phyloP scores from a whole-genome alignment of 2,113 vertebrate species.

The Mirza zaza region DNA sequence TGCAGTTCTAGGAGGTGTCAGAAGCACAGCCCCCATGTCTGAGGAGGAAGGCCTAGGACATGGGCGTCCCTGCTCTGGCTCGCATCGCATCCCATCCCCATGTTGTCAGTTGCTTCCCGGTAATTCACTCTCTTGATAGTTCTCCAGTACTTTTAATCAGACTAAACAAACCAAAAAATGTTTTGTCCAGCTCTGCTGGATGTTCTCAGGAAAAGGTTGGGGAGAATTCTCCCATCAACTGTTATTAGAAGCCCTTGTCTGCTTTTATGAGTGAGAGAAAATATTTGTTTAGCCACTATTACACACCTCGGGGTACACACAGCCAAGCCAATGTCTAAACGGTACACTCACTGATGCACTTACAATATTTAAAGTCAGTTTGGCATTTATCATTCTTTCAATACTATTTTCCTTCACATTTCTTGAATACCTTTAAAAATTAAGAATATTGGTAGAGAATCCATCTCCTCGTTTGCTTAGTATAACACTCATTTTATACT shows the following conservation, averaged over 20 bases:
- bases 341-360: rapidly evolving
- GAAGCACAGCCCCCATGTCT: background rate
- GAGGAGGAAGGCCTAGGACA: background rate
- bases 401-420: background rate
- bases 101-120: background rate
- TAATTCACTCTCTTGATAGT: background rate
- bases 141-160: background rate
- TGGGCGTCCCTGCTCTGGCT: too few relatives aligned
- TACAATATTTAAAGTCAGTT: background rate
- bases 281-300: background rate
- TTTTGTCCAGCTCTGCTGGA: background rate
- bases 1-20: background rate
- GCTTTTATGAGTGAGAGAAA: background rate
- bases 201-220: background rate
- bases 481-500: background rate
- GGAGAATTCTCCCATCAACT: background rate
- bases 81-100: too few relatives aligned
- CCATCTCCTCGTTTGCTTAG: background rate
- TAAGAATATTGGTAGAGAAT: background rate
- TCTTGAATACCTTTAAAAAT: background rate
- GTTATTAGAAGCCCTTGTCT: background rate
- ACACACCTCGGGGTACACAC: background rate
- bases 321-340: background rate
- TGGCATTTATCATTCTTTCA: background rate
- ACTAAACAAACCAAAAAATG: background rate